Evolutionary conservation across 2,888 invertebrate species (phyloP), one percentile per base, ranked within the genome.

Genomic region (Theristus sp.): DNA sequence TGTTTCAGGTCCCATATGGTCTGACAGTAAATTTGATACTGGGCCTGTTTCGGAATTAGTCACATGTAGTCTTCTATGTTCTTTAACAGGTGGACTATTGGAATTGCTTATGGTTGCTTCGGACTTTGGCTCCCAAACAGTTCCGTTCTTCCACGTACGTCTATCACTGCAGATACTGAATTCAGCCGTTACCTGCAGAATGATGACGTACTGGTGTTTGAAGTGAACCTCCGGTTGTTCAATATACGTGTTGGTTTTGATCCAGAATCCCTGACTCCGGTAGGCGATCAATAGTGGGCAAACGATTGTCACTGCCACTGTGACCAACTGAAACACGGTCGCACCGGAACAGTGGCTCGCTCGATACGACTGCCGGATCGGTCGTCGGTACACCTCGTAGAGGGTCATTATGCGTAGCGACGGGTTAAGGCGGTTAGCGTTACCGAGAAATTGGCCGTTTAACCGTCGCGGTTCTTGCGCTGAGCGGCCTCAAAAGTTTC

Each of bases 181-280:
- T 17, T 38, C 10, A 6, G 38, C 38, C 6, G 10, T 22, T 6
- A 26, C 82, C 71, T 82, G 81, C 2, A 80, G 81, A 58, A 83
- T 71, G 29, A 86, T 77, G 53, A 88, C 73, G 67, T 84, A 83
- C 68, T 87, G 81, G 69, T 84, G 84, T 65, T 82, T 83, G 70
- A 85, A 85, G 62, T 80, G 79, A 25, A 87, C 76, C 38, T 78
- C 76, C 1, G 88, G 86, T 70, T 85, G 84, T 71, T 88, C 88
- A 66, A 81, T 81, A 69, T 84, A 84, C 52, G 79, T 77, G 62
- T 83, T 82, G 17, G 82, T 80, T 69, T 82, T 82, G 59, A 82
- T 71, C 85, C 85, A 86, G 73, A 86, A 83, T 84, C 85, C 85
- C 79, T 82, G 80, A 71, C 82, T 83, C 72, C 81, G 80, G 69